phyloP scores from a whole-genome alignment of 2,113 vertebrate genomes.

The Leptosomus discolor region DNA sequence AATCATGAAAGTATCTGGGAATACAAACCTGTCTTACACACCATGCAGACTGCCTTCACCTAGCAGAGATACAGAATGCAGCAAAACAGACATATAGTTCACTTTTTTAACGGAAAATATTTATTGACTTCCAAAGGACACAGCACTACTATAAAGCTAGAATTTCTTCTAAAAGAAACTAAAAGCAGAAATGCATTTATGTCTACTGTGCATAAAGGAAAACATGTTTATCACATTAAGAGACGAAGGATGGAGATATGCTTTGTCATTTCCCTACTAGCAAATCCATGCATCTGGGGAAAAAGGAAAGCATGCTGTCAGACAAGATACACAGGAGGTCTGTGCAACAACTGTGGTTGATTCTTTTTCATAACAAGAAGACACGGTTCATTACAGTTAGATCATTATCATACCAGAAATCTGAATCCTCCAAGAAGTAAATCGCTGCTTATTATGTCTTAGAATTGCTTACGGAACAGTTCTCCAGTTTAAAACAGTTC shows the following conservation, averaged over 20 bases:
- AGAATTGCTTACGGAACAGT: neutral
- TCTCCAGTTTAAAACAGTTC: neutral
- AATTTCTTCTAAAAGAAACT: neutral
- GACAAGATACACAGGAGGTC: neutral
- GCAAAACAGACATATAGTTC: neutral
- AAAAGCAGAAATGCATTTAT: neutral
- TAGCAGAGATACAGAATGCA: neutral
- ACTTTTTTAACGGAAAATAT: neutral
- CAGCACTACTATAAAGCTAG: neutral
- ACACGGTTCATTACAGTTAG: conserved; percentile 47
- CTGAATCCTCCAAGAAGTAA: neutral
- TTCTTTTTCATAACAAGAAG: neutral
- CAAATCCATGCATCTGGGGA: neutral
- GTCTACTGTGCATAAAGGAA: neutral
- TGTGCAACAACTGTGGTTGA: neutral
- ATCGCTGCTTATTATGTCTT: neutral
- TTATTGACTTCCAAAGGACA: neutral
- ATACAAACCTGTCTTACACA: neutral
- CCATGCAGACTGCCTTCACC: neutral
- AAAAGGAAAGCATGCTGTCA: neutral
- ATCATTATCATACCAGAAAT: conserved; percentile 45
- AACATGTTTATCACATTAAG: neutral
- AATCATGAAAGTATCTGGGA: neutral
- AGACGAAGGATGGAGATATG: neutral
- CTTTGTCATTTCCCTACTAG: conserved; percentile 6